These are phyloP conservation scores for Apotomis turbidana DNA, from an alignment of 2,888 invertebrate species.

Conservation along the genomic window DNA sequence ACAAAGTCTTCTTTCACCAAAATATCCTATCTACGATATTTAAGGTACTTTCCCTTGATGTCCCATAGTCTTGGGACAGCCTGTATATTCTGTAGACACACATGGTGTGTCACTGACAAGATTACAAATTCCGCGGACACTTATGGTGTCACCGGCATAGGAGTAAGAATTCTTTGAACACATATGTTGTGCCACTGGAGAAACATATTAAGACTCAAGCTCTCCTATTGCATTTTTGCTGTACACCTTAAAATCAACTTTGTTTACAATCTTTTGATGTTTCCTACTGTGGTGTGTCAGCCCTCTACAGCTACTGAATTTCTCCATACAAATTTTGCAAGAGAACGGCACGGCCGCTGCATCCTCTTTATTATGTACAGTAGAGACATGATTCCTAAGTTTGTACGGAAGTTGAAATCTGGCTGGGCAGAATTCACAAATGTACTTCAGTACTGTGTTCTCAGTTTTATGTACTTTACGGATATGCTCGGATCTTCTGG, in stretches of 20 bases:
- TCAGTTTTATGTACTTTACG: slow-evolving; percentile 58
- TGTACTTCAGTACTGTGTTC: slow-evolving; percentile 57
- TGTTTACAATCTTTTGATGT: slow-evolving; percentile 52
- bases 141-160: too few relatives aligned
- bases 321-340: slow-evolving; percentile 62
- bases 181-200: too few relatives aligned
- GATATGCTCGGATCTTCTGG: slow-evolving; percentile 70
- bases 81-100: too few relatives aligned
- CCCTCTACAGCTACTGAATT: slow-evolving; percentile 63
- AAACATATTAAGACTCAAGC: neutral
- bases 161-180: too few relatives aligned
- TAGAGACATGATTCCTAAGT: slow-evolving; percentile 61
- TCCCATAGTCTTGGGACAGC: too few relatives aligned
- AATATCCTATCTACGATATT: too few relatives aligned
- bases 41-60: too few relatives aligned
- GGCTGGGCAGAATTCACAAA: slow-evolving; percentile 66
- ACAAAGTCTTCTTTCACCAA: too few relatives aligned
- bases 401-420: slow-evolving; percentile 63
- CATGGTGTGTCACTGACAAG: too few relatives aligned
- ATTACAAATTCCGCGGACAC: too few relatives aligned
- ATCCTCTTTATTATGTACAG: slow-evolving; percentile 55
- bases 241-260: slow-evolving; percentile 27
- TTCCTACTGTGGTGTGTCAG: slow-evolving; percentile 64
- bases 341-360: slow-evolving; percentile 50
- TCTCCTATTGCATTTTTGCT: slow-evolving; percentile 18